phyloP scores from a whole-genome alignment of 1,140 invertebrate species.

The Apolygus lucorum region DNA sequence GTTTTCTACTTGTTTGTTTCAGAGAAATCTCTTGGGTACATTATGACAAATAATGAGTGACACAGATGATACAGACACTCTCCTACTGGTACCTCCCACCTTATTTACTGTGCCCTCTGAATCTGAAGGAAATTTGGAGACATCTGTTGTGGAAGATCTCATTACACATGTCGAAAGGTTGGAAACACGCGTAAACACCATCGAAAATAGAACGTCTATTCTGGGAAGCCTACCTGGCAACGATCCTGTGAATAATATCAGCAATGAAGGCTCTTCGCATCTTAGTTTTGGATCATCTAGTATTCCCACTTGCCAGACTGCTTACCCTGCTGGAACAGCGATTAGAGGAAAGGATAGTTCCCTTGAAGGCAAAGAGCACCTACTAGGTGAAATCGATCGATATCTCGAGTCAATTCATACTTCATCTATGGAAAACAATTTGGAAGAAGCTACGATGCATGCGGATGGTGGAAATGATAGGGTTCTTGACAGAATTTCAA shows the following conservation, averaged over 20 bases:
- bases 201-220: slow-evolving; percentile 30
- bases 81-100: slow-evolving; percentile 65
- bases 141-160: slow-evolving; percentile 28
- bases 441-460: background rate
- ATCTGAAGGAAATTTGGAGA: slow-evolving; percentile 22
- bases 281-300: background rate
- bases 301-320: background rate
- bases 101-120: slow-evolving; percentile 48
- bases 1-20: too few relatives aligned
- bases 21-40: slow-evolving; percentile 1
- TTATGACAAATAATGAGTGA: slow-evolving; percentile 55
- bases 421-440: slow-evolving; percentile 13
- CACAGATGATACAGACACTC: slow-evolving; percentile 69
- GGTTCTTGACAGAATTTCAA: background rate
- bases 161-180: slow-evolving; percentile 30
- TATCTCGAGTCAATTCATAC: slow-evolving; percentile 8
- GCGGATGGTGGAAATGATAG: background rate
- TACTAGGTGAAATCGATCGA: slow-evolving; percentile 20
- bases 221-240: background rate
- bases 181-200: slow-evolving; percentile 30
- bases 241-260: background rate
- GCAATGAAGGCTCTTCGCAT: background rate
- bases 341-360: background rate
- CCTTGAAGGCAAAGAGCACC: background rate
- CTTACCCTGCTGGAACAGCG: background rate